phyloP scores from a whole-genome alignment of 2,797 vertebrate species.

The Arnoldichthys spilopterus region DNA sequence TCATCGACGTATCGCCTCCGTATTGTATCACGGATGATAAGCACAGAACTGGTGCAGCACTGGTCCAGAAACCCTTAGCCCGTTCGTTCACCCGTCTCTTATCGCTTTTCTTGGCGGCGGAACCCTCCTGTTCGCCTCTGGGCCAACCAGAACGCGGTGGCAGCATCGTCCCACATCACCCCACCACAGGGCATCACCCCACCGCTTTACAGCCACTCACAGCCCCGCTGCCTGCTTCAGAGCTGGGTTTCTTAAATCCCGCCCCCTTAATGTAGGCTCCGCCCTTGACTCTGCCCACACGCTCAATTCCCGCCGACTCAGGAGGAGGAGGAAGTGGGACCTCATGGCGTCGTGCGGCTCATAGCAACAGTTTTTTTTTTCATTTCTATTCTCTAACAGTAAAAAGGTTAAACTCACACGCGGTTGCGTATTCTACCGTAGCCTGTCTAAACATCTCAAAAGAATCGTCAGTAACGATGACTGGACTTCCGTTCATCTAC shows the following conservation, averaged over 20 bases:
- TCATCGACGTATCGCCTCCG: not conserved
- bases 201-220: constrained; percentile 41
- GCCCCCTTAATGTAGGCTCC: not conserved
- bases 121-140: constrained; percentile 12
- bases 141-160: constrained; percentile 42
- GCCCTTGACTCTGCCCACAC: not conserved
- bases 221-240: not conserved
- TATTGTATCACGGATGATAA: constrained; percentile 21
- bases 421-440: no score
- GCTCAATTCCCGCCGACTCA: not conserved
- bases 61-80: constrained; percentile 26
- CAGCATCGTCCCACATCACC: constrained; percentile 39
- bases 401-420: no score
- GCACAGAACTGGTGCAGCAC: not conserved
- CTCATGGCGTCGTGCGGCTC: not conserved
- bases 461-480: no score
- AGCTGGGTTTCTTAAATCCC: not conserved
- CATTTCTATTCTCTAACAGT: no score
- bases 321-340: not conserved
- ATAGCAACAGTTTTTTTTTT: not conserved
- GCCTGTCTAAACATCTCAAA: no score
- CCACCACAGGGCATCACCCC: constrained; percentile 34
- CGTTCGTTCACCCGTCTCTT: constrained; percentile 32
- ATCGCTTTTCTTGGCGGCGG: constrained; percentile 37
- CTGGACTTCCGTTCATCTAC: no score